Percentiles rank a stretch among this genome's conserved stretches.
Conservation (phyloP, 2,797 vertebrate genomes). For the Galago senegalensis region DNA sequence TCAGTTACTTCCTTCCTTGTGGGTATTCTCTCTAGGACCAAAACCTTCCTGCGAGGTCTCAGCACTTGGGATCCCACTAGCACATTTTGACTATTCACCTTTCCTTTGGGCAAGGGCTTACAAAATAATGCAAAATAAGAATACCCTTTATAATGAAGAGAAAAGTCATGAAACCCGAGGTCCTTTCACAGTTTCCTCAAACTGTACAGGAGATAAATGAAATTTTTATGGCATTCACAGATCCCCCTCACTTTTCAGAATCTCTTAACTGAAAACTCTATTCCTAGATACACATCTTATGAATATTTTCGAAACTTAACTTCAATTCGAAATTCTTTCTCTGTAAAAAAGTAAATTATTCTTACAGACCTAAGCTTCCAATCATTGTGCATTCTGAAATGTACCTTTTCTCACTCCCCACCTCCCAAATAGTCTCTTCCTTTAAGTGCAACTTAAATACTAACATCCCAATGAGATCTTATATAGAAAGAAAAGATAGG, state of each 20-base stretch:
- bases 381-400: slow-evolving; percentile 40
- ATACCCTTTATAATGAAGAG: slow-evolving; percentile 4
- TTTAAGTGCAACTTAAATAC: not conserved
- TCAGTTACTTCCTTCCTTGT: not conserved
- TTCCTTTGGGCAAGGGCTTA: not conserved
- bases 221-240: not conserved
- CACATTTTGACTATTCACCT: not conserved
- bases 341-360: slow-evolving; percentile 54
- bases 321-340: slow-evolving; percentile 55
- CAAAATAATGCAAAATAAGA: not conserved
- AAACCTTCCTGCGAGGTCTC: not conserved
- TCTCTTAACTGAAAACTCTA: slow-evolving; percentile 24
- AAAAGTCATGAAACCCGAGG: not conserved
- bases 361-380: slow-evolving; percentile 15
- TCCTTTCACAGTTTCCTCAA: slow-evolving; percentile 21
- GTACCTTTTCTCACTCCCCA: slow-evolving; percentile 1
- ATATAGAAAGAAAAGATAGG: not conserved
- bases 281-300: not conserved
- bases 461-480: not conserved
- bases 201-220: slow-evolving; percentile 16
- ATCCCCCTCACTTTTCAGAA: slow-evolving; percentile 43
- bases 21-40: not conserved
- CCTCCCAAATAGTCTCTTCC: not conserved
- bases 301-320: slow-evolving; percentile 64
- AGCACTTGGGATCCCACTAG: not conserved